A percentile compares a stretch with the other conserved stretches of the same genome.
These are phyloP conservation scores for Crioceris asparagi DNA, from an alignment of 2,888 invertebrate species.

Conservation along the genomic window DNA sequence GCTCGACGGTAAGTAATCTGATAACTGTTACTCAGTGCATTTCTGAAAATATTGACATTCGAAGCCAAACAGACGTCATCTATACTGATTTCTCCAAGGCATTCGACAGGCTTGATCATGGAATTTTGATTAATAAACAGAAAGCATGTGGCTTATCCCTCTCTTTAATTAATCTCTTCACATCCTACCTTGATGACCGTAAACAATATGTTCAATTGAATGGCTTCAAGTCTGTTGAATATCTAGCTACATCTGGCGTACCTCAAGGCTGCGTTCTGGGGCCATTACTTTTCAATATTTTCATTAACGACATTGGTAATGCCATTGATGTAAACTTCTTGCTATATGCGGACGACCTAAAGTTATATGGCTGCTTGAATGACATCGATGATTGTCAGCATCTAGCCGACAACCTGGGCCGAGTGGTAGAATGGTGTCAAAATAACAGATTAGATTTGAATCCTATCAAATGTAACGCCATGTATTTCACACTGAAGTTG, in stretches of 20 bases:
- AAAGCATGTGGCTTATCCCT: background rate
- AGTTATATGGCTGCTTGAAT: background rate
- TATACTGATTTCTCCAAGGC: background rate
- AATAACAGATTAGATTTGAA: too few relatives aligned
- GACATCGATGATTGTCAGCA: too few relatives aligned
- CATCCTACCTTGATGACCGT: constrained; percentile 2
- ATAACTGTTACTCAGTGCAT: background rate
- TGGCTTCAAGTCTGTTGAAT: background rate
- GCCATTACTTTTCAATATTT: background rate
- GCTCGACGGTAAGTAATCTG: background rate
- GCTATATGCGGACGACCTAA: background rate
- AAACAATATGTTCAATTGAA: constrained; percentile 2
- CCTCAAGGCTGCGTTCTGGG: constrained; percentile 2
- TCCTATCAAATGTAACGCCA: too few relatives aligned
- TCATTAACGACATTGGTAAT: background rate
- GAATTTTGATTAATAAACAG: background rate
- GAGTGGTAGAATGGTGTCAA: too few relatives aligned
- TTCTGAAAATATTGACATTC: background rate
- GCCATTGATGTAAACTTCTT: background rate
- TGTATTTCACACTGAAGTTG: too few relatives aligned
- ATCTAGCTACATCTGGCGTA: constrained; percentile 3
- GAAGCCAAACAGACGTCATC: background rate
- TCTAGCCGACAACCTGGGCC: too few relatives aligned
- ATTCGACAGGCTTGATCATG: background rate
- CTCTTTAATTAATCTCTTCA: background rate